Evolutionary conservation across 2,113 vertebrate species (phyloP).

Genomic region (Syrrhaptes paradoxus): DNA sequence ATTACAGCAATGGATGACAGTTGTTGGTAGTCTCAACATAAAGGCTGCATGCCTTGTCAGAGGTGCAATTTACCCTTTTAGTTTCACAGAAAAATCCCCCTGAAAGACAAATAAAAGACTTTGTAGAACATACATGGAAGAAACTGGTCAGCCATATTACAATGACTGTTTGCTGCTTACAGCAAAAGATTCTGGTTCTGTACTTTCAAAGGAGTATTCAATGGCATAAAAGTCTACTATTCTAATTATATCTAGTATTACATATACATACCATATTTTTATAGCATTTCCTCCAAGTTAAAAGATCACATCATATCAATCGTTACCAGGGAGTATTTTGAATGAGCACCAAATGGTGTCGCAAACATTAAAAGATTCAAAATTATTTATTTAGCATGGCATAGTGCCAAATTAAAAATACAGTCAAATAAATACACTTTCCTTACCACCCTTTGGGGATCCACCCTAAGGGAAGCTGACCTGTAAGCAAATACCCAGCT

Average conservation of each 20-base stretch:
- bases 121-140: not conserved
- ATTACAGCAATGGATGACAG: not conserved
- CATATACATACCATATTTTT: not conserved
- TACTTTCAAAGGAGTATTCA: not conserved
- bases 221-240: not conserved
- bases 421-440: not conserved
- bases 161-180: not conserved
- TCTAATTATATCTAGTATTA: not conserved
- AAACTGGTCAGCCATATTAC: not conserved
- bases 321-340: not conserved
- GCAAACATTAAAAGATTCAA: not conserved
- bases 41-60: not conserved
- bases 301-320: not conserved
- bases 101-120: not conserved
- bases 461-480: not conserved
- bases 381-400: not conserved
- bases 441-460: not conserved
- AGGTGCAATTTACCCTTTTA: not conserved
- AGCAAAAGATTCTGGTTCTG: not conserved
- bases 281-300: not conserved
- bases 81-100: not conserved
- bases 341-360: not conserved
- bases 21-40: not conserved
- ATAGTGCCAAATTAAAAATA: not conserved
- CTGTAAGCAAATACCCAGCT: not conserved